phyloP scores from a whole-genome alignment of 1,140 invertebrate genomes.

The Alviniconcha marisindica region DNA sequence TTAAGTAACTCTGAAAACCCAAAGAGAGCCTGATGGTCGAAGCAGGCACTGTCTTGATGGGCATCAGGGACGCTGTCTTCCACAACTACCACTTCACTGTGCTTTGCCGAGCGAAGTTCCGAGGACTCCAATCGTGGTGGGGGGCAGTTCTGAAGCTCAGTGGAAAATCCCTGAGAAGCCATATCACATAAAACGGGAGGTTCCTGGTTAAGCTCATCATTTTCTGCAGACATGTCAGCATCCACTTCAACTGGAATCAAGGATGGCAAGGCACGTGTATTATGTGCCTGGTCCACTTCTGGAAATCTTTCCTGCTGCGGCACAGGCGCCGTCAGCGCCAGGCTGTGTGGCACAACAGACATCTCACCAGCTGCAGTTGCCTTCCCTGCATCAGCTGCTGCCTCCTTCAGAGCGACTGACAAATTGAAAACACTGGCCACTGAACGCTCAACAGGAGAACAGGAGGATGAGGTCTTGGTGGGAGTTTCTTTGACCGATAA shows the following conservation, averaged over 20 bases:
- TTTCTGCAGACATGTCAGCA: too few relatives aligned
- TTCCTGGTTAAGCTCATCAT: not conserved
- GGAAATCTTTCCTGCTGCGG: not conserved
- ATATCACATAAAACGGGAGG: not conserved
- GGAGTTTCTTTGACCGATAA: conserved; percentile 56
- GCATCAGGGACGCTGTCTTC: not conserved
- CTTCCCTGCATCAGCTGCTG: not conserved
- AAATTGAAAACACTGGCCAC: conserved; percentile 18
- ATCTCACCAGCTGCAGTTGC: not conserved
- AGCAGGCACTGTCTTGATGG: not conserved
- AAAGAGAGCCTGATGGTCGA: not conserved
- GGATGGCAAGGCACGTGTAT: not conserved
- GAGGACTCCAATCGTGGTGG: not conserved
- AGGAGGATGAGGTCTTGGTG: conserved; percentile 43
- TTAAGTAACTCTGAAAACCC: conserved; percentile 25
- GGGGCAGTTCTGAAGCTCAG: not conserved
- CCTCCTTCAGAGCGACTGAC: conserved; percentile 11
- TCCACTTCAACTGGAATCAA: not conserved
- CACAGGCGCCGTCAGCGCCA: not conserved
- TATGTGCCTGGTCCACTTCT: not conserved
- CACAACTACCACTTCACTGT: not conserved
- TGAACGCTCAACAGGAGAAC: conserved; percentile 24
- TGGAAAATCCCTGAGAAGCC: conserved; percentile 18
- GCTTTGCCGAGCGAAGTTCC: not conserved
- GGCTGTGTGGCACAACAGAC: not conserved